Percentiles rank a stretch among this genome's conserved stretches.
Conservation (phyloP, 2,888 invertebrate genomes). For the Muschampia staudingeri region DNA sequence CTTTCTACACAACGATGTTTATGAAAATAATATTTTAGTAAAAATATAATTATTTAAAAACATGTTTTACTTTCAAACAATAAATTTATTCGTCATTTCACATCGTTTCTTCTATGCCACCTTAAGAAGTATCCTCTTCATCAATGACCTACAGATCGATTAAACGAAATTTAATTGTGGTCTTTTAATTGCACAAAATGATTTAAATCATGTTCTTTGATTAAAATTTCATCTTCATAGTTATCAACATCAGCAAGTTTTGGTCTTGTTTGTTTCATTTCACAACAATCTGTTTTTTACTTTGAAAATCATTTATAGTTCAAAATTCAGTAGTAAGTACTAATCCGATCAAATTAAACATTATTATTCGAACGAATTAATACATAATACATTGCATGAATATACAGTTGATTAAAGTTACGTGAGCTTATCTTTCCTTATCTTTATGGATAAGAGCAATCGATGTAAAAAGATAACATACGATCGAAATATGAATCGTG, state of each 20-base stretch:
- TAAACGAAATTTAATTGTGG: too few relatives aligned
- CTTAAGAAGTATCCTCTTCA: too few relatives aligned
- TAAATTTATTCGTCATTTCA: too few relatives aligned
- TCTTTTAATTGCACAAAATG: too few relatives aligned
- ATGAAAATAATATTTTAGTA: too few relatives aligned
- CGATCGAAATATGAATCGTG: constrained; percentile 23
- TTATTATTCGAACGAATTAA: neutral
- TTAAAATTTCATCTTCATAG: too few relatives aligned
- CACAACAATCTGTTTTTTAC: neutral
- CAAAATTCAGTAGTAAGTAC: neutral
- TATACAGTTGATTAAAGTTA: constrained; percentile 10
- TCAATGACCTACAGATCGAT: too few relatives aligned
- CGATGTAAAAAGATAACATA: constrained; percentile 33
- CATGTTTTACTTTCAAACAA: too few relatives aligned
- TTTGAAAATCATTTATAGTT: neutral
- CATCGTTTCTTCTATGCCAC: too few relatives aligned
- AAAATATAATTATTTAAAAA: too few relatives aligned
- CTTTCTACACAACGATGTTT: too few relatives aligned
- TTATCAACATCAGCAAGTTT: neutral
- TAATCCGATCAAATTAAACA: neutral
- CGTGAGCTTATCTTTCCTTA: constrained; percentile 24
- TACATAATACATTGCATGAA: constrained; percentile 21
- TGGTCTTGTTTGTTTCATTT: neutral
- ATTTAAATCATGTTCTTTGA: too few relatives aligned
- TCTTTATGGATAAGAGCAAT: constrained; percentile 35